Evolutionary conservation across 2,888 invertebrate species (phyloP).

Genomic region (Dasypogon diadema): DNA sequence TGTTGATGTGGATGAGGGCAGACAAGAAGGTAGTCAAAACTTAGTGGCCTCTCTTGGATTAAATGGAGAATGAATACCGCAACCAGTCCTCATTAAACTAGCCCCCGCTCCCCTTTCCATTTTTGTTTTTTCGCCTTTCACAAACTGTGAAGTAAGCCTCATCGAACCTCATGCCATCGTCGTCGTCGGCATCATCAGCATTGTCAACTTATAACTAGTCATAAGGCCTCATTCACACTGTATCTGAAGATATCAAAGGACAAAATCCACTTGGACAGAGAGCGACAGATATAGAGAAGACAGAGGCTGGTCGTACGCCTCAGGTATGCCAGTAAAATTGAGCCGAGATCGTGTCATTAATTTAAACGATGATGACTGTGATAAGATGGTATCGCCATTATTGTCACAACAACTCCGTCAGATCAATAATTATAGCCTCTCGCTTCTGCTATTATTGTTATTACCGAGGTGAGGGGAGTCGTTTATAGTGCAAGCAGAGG

Average conservation of each 20-base stretch:
- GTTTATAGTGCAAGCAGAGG: neutral
- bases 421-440: slow-evolving; percentile 35
- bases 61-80: slow-evolving; percentile 5
- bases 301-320: neutral
- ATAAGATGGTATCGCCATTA: slow-evolving; percentile 40
- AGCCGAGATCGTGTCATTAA: slow-evolving; percentile 17
- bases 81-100: neutral
- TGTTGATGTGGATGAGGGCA: too few species aligned
- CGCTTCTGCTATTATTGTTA: slow-evolving; percentile 37
- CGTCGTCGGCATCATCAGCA: neutral
- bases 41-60: neutral
- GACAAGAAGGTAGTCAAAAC: neutral
- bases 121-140: too few species aligned
- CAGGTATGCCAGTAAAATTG: neutral
- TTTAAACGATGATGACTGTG: slow-evolving; percentile 34
- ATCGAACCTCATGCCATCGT: neutral
- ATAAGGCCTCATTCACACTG: neutral
- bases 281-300: neutral
- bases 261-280: neutral
- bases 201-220: neutral
- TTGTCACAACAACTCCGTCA: slow-evolving; percentile 34
- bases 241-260: slow-evolving; percentile 5
- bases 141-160: neutral
- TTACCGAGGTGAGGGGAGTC: neutral
- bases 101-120: neutral